Conservation (phyloP, 2,888 invertebrate species). For the Acrobeloides nanus region DNA sequence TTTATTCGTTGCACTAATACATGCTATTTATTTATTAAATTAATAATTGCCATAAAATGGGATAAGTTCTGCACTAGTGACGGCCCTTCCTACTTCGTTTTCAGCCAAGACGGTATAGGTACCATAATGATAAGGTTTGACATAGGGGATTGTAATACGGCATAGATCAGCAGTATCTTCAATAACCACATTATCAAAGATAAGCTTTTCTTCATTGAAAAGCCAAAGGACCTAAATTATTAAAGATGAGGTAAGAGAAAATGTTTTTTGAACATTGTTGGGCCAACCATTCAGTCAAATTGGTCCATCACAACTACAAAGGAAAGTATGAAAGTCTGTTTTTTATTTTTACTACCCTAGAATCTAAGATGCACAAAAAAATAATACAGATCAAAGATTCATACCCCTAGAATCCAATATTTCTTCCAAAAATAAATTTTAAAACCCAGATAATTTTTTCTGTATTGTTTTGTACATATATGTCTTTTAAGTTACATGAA, state of each 20-base stretch:
- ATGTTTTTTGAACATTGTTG: no score
- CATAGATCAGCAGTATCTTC: slow-evolving; percentile 50
- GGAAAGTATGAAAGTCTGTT: neutral
- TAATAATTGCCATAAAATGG: slow-evolving; percentile 21
- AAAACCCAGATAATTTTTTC: no score
- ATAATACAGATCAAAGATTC: no score
- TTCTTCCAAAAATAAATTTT: no score
- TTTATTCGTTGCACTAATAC: no score
- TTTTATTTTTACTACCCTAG: no score
- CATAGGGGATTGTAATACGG: slow-evolving; percentile 49
- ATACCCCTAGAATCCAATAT: no score
- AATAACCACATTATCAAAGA: slow-evolving; percentile 41
- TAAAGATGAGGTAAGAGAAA: no score
- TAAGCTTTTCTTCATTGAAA: slow-evolving; percentile 50
- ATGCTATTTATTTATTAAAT: no score
- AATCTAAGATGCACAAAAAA: no score
- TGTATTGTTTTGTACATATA: no score
- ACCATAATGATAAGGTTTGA: slow-evolving; percentile 48
- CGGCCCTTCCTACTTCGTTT: slow-evolving; percentile 34
- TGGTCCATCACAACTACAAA: slow-evolving; percentile 1
- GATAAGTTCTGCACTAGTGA: slow-evolving; percentile 24
- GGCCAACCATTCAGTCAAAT: neutral
- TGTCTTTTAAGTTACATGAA: no score
- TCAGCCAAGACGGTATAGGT: slow-evolving; percentile 34
- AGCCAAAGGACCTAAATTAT: slow-evolving; percentile 52